These are phyloP conservation scores for Tricholauxania praeusta DNA, from an alignment of 2,888 invertebrate genomes.

Conservation along the genomic window DNA sequence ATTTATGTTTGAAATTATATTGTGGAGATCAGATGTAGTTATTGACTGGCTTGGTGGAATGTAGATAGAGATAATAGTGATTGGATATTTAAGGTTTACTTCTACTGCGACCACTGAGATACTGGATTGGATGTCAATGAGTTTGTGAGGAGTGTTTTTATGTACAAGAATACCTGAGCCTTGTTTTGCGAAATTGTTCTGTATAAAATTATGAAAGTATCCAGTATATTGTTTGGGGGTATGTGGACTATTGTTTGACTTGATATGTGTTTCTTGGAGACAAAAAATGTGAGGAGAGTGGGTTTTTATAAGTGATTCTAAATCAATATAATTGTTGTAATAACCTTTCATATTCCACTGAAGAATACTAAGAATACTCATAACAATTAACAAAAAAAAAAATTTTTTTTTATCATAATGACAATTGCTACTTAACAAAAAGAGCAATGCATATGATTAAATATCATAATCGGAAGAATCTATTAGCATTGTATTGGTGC, in stretches of 20 bases:
- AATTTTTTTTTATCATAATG: not conserved
- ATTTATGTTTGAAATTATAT: not conserved
- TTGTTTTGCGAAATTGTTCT: slow-evolving; percentile 33
- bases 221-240: slow-evolving; percentile 29
- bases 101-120: slow-evolving; percentile 17
- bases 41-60: slow-evolving; percentile 23
- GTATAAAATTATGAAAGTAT: slow-evolving; percentile 19
- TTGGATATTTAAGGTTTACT: slow-evolving; percentile 2
- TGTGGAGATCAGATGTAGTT: not conserved
- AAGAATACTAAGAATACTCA: slow-evolving; percentile 23
- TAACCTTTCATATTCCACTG: slow-evolving; percentile 38
- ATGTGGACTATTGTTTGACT: not conserved
- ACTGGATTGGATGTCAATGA: slow-evolving; percentile 9
- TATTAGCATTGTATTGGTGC: not conserved
- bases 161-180: slow-evolving; percentile 25
- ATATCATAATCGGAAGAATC: not conserved
- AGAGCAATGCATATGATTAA: not conserved
- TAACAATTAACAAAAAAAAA: not conserved
- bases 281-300: slow-evolving; percentile 13
- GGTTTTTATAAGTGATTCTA: slow-evolving; percentile 27
- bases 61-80: slow-evolving; percentile 25
- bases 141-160: slow-evolving; percentile 24
- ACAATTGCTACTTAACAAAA: not conserved
- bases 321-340: slow-evolving; percentile 31
- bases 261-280: slow-evolving; percentile 37